Percentiles rank a stretch among this genome's conserved stretches.
phyloP scores from a whole-genome alignment of 2,113 vertebrate genomes.

The Nycticryphes semicollaris region DNA sequence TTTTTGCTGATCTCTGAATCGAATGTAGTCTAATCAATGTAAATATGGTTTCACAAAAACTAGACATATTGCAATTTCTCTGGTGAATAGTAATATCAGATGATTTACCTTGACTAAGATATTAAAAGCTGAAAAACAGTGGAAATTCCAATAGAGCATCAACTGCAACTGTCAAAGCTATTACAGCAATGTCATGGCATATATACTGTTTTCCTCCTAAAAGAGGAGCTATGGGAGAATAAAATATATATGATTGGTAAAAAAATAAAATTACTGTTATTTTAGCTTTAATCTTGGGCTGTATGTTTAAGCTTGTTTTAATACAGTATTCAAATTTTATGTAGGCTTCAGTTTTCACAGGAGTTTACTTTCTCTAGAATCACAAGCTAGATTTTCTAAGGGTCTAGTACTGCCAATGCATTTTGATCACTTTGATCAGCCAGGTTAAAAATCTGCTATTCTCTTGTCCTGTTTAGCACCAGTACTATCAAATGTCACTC shows the following conservation, averaged over 20 bases:
- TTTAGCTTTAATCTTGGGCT: neutral
- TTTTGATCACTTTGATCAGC: neutral
- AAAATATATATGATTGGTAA: neutral
- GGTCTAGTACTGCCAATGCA: neutral
- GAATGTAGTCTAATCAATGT: slow-evolving; percentile 34
- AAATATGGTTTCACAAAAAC: slow-evolving; percentile 29
- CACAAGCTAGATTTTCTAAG: neutral
- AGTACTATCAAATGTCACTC: neutral
- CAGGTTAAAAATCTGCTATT: neutral
- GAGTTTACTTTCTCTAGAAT: neutral
- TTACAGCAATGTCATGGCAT: neutral
- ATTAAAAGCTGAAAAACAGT: slow-evolving; percentile 34
- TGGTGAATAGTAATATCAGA: slow-evolving; percentile 20
- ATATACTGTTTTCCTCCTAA: neutral
- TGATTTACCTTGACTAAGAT: slow-evolving; percentile 34
- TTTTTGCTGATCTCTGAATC: slow-evolving; percentile 20
- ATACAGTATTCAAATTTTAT: neutral
- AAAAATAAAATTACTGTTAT: slow-evolving; percentile 40
- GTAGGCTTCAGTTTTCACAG: neutral
- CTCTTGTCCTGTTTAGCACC: neutral
- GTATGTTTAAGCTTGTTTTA: neutral
- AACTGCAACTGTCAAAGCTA: slow-evolving; percentile 30
- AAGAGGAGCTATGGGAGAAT: slow-evolving; percentile 27
- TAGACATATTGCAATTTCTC: slow-evolving; percentile 29
- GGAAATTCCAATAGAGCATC: slow-evolving; percentile 27